These are phyloP conservation scores for Aromia moschata DNA, from an alignment of 2,888 invertebrate species.

Conservation along the genomic window DNA sequence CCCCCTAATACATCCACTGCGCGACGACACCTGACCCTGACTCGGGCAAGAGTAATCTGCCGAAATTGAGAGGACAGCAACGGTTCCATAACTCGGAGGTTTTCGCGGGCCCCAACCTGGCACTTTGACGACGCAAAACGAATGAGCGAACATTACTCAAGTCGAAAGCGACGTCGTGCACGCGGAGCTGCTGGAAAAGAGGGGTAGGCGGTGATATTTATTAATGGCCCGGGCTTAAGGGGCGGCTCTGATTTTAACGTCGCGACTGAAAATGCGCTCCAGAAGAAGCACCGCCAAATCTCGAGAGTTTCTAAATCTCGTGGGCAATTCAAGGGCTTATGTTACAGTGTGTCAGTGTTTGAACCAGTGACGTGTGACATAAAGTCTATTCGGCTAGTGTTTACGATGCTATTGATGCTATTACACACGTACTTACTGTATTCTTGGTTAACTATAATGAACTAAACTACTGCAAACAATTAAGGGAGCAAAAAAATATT, in stretches of 20 bases:
- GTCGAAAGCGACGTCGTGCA: conserved; percentile 8
- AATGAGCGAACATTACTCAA: conserved; percentile 12
- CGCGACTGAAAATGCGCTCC: too few relatives aligned
- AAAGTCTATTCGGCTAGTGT: too few relatives aligned
- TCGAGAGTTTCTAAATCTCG: too few relatives aligned
- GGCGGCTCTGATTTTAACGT: conserved; percentile 12
- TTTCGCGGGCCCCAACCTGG: neutral
- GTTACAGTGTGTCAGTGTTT: too few relatives aligned
- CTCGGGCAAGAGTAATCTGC: conserved; percentile 1
- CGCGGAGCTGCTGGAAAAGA: neutral
- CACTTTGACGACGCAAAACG: conserved; percentile 7
- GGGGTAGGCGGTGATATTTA: conserved; percentile 8
- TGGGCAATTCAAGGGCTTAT: too few relatives aligned
- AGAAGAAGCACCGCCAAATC: too few relatives aligned
- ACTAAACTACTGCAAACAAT: too few relatives aligned
- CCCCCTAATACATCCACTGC: neutral
- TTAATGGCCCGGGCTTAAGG: conserved; percentile 9
- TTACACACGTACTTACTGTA: too few relatives aligned
- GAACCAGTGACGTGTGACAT: too few relatives aligned
- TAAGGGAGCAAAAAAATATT: too few relatives aligned
- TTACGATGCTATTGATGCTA: too few relatives aligned
- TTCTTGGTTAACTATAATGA: too few relatives aligned
- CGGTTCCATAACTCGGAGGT: conserved; percentile 1
- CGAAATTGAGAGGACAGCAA: conserved; percentile 4
- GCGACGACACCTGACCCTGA: neutral